Base-by-base conservation (phyloP, 2,888 invertebrate genomes). In the Lasioglossum leucozonium region DNA sequence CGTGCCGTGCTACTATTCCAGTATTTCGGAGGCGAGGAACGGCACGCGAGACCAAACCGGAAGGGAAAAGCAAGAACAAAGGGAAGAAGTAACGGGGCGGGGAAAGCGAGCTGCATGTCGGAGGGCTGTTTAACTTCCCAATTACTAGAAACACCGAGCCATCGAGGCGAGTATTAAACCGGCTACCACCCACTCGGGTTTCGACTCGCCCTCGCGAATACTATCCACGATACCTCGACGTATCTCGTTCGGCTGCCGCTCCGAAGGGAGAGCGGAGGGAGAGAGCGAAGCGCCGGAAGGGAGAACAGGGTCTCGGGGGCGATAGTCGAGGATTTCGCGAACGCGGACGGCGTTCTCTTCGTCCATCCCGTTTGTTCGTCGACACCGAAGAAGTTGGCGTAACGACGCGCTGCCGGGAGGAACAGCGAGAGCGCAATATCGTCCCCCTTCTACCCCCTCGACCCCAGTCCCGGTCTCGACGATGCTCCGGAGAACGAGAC, bases 81-180 rank as follows among this genome's bases (percentile, higher is more conserved):
- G 62, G 72, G 72, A 30, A 44, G 71, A 55, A 62, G n/a, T 47
- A 44, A 62, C 55, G 55, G 34, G 51, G 67, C 22, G 34, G 40
- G 55, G 37, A 62, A 30, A 55, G 69, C 18, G 47, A 42, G 81
- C 65, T 91, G 91, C 91, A 91, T 91, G 91, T 90, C 88, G 87
- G 87, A 82, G 86, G 90, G 92, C 91, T 91, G 91, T 93, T 93
- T 92, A 91, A 92, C 92, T 88, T 89, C 86, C 91, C 92, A 93
- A 93, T 93, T 93, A 93, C 92, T 91, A 89, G 91, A 92, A 92
- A 93, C 91, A 91, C 91, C 89, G 88, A 84, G 85, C 90, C 93
- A 93, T 92, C 92, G 89, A 86, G 86, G 86, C 88, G 84, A 84
- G 87, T 84, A 88, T 91, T 87, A 90, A 91, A 90, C 87, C 82